Evolutionary conservation across 2,797 vertebrate genomes (phyloP).

Genomic region (Muraenolepis orangiensis): DNA sequence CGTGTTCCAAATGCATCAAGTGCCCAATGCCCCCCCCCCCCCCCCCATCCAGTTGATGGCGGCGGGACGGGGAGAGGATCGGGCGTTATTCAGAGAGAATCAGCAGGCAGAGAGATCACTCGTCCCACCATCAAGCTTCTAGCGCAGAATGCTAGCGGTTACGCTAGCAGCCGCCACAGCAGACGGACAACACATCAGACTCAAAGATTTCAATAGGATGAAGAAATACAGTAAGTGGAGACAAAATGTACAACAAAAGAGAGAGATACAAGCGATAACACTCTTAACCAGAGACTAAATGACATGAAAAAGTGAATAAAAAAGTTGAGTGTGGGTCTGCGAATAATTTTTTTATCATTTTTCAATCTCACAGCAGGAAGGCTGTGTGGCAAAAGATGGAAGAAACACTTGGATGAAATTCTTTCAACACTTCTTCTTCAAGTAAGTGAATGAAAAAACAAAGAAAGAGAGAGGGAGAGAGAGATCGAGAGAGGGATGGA

Average conservation of each 20-base stretch:
- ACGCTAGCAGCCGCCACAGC: no score
- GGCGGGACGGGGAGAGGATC: background rate
- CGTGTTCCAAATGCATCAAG: background rate
- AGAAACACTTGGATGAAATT: no score
- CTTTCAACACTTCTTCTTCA: no score
- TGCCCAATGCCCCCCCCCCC: background rate
- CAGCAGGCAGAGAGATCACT: background rate
- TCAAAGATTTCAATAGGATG: no score
- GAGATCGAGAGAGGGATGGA: background rate
- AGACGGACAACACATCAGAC: no score
- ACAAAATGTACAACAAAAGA: no score
- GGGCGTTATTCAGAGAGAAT: background rate
- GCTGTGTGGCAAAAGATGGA: background rate
- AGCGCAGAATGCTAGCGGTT: no score
- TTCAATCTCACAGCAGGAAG: no score
- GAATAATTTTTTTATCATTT: no score
- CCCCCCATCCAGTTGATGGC: background rate
- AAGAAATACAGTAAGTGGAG: no score
- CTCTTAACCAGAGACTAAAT: no score
- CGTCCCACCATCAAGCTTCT: background rate
- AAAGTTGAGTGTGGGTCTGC: background rate
- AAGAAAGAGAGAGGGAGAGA: background rate
- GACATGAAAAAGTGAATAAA: background rate
- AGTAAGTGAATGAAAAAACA: background rate
- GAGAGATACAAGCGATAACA: no score